Conservation (phyloP, 2,113 vertebrate species). For the Pipra filicauda region DNA sequence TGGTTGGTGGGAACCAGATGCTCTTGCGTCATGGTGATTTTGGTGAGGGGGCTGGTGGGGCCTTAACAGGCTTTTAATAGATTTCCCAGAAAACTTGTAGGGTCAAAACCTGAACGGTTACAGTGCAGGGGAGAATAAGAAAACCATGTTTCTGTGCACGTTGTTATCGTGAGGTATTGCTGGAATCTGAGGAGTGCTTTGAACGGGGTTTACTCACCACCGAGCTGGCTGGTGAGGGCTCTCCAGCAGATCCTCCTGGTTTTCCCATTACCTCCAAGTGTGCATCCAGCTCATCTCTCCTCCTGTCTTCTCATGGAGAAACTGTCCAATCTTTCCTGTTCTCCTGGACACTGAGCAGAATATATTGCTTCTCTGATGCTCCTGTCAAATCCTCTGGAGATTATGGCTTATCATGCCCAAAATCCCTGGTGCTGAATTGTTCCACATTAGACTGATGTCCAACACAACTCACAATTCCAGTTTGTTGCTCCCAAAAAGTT, state of each 20-base stretch:
- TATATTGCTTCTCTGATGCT: fast-evolving
- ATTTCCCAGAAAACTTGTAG: slow-evolving; percentile 23
- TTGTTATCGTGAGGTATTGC: neutral
- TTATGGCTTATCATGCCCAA: fast-evolving
- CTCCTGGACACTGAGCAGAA: neutral
- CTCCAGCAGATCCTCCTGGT: neutral
- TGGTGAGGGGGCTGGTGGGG: neutral
- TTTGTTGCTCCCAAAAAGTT: neutral
- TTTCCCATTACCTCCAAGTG: neutral
- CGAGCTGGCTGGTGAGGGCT: neutral
- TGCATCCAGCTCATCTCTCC: neutral
- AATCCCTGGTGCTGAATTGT: neutral
- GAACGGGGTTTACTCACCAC: neutral
- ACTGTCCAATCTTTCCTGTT: neutral
- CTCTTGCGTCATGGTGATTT: neutral
- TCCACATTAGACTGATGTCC: neutral
- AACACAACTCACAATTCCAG: neutral
- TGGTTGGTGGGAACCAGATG: neutral
- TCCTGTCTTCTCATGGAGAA: neutral
- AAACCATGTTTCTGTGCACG: neutral
- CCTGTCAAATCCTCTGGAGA: neutral
- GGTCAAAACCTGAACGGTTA: neutral
- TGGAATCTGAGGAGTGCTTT: slow-evolving; percentile 37
- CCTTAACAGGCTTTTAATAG: neutral
- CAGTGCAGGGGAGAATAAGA: neutral